These are phyloP conservation scores for Cactoblastis cactorum DNA, from an alignment of 2,888 invertebrate genomes.

Conservation along the genomic window DNA sequence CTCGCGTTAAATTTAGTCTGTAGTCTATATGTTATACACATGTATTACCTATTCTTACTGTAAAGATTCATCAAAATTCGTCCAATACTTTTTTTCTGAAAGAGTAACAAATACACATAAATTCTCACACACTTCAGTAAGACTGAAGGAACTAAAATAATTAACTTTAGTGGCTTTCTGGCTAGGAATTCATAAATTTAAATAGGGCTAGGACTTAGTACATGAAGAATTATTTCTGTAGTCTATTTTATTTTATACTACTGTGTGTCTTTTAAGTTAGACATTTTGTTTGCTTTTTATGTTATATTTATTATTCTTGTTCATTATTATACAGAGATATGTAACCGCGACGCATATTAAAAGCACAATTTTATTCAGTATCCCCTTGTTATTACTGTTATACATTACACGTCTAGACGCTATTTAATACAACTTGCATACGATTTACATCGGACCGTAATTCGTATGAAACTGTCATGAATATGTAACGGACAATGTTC, in stretches of 20 bases:
- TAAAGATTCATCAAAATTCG: no score
- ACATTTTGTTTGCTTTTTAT: slow-evolving; percentile 10
- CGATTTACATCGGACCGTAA: slow-evolving; percentile 9
- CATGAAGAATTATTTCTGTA: background rate
- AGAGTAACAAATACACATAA: no score
- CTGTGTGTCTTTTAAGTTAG: background rate
- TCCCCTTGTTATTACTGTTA: slow-evolving; percentile 9
- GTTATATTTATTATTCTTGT: slow-evolving; percentile 7
- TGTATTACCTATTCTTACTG: no score
- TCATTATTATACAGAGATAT: slow-evolving; percentile 5
- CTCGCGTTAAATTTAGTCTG: no score
- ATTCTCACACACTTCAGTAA: no score
- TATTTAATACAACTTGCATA: slow-evolving; percentile 5
- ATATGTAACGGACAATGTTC: slow-evolving; percentile 5
- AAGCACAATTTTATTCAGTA: slow-evolving; percentile 10
- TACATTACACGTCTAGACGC: slow-evolving; percentile 9
- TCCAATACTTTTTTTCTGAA: no score
- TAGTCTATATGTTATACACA: no score
- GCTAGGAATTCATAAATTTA: no score
- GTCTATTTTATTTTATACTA: background rate
- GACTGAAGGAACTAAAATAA: no score
- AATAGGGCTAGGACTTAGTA: no score
- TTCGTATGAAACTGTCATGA: slow-evolving; percentile 9
- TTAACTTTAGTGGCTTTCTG: no score
- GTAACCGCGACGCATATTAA: slow-evolving; percentile 9